phyloP scores from a whole-genome alignment of 2,888 invertebrate genomes.

The Hipparchia semele region DNA sequence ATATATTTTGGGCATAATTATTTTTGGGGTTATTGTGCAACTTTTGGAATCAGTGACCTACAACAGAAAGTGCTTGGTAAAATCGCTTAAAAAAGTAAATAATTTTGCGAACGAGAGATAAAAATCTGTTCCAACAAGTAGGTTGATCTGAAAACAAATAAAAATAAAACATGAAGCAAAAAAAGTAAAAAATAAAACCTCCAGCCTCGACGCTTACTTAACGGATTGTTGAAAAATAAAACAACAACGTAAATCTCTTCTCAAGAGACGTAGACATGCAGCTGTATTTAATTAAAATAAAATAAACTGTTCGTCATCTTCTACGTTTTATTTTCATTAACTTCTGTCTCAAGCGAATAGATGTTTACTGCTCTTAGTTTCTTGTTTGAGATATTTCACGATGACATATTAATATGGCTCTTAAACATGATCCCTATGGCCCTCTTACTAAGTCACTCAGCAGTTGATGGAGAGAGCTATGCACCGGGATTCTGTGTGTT shows the following conservation, averaged over 20 bases:
- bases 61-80: neutral
- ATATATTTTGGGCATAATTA: neutral
- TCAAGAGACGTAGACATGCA: constrained; percentile 20
- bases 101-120: constrained; percentile 2
- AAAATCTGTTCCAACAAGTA: constrained; percentile 23
- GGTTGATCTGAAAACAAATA: constrained; percentile 21
- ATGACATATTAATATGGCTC: too few species aligned
- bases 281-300: constrained; percentile 24
- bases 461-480: too few species aligned
- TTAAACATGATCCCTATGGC: too few species aligned
- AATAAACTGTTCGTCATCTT: constrained; percentile 15
- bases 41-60: neutral
- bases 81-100: constrained; percentile 10
- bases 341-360: neutral
- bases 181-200: constrained; percentile 22
- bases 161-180: constrained; percentile 15
- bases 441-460: too few species aligned
- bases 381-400: too few species aligned
- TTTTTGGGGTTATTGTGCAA: neutral
- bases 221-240: constrained; percentile 26
- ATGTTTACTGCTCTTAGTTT: neutral
- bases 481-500: too few species aligned
- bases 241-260: constrained; percentile 19
- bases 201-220: constrained; percentile 26
- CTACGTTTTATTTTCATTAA: neutral